These are phyloP conservation scores for Mesoligia furuncula DNA, from an alignment of 2,888 invertebrate species.

Conservation along the genomic window DNA sequence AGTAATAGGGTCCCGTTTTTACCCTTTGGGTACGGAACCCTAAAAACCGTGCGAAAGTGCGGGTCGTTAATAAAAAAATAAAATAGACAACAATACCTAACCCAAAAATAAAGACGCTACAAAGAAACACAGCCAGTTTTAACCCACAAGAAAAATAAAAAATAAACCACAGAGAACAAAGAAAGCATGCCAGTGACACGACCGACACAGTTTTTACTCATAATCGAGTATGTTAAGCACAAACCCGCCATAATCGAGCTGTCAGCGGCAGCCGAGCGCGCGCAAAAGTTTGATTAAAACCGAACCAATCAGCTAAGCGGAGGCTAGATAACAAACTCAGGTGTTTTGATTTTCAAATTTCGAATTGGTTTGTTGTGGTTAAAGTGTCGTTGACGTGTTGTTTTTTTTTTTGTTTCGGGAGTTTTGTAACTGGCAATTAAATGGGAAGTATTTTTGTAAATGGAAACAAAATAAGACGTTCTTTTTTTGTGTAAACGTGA, in stretches of 20 bases:
- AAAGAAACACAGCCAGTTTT: slow-evolving; percentile 22
- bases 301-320: slow-evolving; percentile 71
- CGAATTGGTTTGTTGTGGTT: slow-evolving; percentile 44
- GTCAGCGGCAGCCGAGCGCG: slow-evolving; percentile 70
- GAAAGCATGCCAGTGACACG: slow-evolving; percentile 58
- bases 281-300: slow-evolving; percentile 76
- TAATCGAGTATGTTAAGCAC: slow-evolving; percentile 74
- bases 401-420: not conserved
- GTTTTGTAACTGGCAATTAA: slow-evolving; percentile 7
- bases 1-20: too few species aligned
- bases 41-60: not conserved
- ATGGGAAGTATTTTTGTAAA: not conserved
- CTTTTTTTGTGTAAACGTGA: not conserved
- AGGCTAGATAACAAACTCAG: slow-evolving; percentile 63
- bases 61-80: not conserved
- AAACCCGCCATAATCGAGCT: slow-evolving; percentile 75
- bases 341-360: slow-evolving; percentile 60
- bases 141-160: slow-evolving; percentile 23
- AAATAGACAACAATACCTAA: not conserved
- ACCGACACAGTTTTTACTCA: slow-evolving; percentile 73
- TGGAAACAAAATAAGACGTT: too few species aligned
- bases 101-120: slow-evolving; percentile 13
- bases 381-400: slow-evolving; percentile 20
- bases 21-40: too few species aligned
- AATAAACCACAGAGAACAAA: slow-evolving; percentile 50